Percentiles rank a stretch among this genome's conserved stretches.
These are phyloP conservation scores for Peromyscus melanophrys DNA, from an alignment of 2,797 vertebrate genomes.

Conservation along the genomic window DNA sequence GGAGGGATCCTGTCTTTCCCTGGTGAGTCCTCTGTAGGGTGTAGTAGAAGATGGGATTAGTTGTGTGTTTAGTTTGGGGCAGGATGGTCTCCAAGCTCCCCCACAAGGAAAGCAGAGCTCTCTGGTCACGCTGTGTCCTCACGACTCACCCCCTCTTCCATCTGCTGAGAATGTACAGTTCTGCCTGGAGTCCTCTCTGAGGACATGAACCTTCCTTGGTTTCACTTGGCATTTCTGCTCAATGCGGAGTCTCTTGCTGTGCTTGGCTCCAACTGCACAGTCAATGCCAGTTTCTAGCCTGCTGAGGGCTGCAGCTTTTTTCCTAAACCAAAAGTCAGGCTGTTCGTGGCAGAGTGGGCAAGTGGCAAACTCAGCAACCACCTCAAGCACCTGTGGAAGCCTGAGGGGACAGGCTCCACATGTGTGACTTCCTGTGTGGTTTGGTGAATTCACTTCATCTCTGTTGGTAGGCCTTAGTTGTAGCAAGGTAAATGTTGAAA, in stretches of 20 bases:
- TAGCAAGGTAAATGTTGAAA: background rate
- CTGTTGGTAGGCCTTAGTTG: background rate
- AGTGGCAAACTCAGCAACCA: background rate
- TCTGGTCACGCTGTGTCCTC: background rate
- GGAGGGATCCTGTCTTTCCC: background rate
- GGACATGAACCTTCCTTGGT: constrained; percentile 27
- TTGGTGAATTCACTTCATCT: background rate
- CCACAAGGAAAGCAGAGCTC: constrained; percentile 30
- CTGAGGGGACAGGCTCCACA: background rate
- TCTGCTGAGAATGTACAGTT: constrained; percentile 62
- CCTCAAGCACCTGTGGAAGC: background rate
- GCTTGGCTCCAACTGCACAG: background rate
- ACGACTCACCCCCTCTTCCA: background rate
- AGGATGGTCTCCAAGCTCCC: background rate
- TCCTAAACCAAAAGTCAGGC: background rate
- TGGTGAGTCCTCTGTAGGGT: background rate
- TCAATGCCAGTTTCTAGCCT: background rate
- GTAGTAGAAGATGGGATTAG: background rate
- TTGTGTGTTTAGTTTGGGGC: background rate
- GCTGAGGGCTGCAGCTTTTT: constrained; percentile 45
- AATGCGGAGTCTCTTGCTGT: constrained; percentile 32
- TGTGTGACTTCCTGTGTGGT: background rate
- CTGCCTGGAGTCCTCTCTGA: background rate
- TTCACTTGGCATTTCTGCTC: constrained; percentile 49
- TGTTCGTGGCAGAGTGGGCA: constrained; percentile 9